Base-by-base conservation (phyloP, 2,797 vertebrate species). In the Mastacembelus armatus region DNA sequence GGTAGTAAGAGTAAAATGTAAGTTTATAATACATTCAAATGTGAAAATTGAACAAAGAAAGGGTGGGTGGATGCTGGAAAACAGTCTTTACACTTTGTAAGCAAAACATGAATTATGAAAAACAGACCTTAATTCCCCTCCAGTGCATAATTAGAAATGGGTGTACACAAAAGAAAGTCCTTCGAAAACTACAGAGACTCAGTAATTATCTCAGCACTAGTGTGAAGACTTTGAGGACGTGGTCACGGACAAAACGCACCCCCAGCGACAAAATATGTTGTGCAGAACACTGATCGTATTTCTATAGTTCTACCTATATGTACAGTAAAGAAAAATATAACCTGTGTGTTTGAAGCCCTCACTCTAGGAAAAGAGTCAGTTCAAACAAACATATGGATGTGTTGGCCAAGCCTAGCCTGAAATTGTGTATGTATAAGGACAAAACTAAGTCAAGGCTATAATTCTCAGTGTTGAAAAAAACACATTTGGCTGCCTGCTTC, bases 21-120 rank as follows among this genome's bases (percentile, higher is more conserved):
- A 74, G 67, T 80, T 85, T 69, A 57, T 40, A 68, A 36, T 65
- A 33, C 6, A 15, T 35, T 79, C 68, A 49, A 77, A 39, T 52
- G 38, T 15, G 2, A 45, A 85, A 69, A 74, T 80, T 78, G 62
- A 85, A 89, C 66, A 70, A 71, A 38, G 57, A 50, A 48, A 4
- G 61, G 57, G 67, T 54, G 70, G 60, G 70, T 22, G 67, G 45
- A 63, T 15, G 69, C 69, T 47, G 75, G 21, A 56, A 51, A 67
- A 70, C 60, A 58, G 51, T 66, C 59, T 73, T 83, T 78, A 78
- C 67, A 81, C 72, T 78, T 75, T 64, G 71, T 80, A 80, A 83
- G 80, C 77, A 84, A 85, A 87, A 77, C 63, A 78, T 77, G 67
- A 75, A 77, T 78, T 63, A 73, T 68, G 56, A 85, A 88, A 87